Evolutionary conservation across 2,113 vertebrate species (phyloP).

Genomic region (Actenoides hombroni): DNA sequence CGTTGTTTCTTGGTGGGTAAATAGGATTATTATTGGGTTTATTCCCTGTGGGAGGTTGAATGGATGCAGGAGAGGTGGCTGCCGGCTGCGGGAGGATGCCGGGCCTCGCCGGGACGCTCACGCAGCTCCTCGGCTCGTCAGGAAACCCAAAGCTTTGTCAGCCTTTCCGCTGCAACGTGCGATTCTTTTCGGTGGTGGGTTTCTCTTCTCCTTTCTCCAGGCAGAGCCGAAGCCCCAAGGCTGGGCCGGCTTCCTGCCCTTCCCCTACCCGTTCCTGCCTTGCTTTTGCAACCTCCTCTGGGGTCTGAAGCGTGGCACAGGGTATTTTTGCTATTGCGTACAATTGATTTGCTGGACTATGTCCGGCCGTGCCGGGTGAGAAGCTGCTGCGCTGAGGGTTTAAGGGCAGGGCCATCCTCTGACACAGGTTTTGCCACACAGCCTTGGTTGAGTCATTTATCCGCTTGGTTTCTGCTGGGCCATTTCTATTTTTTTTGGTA

Average conservation of each 20-base stretch:
- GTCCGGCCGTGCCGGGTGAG: fast-evolving
- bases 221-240: not conserved
- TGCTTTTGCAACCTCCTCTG: not conserved
- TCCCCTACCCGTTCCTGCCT: not conserved
- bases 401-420: fast-evolving
- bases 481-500: not conserved
- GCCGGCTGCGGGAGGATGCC: fast-evolving
- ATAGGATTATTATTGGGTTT: not conserved
- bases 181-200: fast-evolving
- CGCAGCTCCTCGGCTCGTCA: not conserved
- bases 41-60: not conserved
- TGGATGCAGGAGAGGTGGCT: fast-evolving
- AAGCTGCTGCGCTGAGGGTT: fast-evolving
- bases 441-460: not conserved
- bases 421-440: fast-evolving
- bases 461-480: fast-evolving
- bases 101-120: not conserved
- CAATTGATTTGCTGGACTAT: fast-evolving
- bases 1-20: not conserved
- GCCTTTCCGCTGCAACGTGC: not conserved
- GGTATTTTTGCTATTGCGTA: fast-evolving
- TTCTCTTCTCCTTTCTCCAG: conserved; percentile 36
- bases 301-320: fast-evolving
- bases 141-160: conserved; percentile 14
- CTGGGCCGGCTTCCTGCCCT: not conserved